Evolutionary conservation across 2,888 invertebrate genomes (phyloP).

Genomic region (Electrophaes corylata): DNA sequence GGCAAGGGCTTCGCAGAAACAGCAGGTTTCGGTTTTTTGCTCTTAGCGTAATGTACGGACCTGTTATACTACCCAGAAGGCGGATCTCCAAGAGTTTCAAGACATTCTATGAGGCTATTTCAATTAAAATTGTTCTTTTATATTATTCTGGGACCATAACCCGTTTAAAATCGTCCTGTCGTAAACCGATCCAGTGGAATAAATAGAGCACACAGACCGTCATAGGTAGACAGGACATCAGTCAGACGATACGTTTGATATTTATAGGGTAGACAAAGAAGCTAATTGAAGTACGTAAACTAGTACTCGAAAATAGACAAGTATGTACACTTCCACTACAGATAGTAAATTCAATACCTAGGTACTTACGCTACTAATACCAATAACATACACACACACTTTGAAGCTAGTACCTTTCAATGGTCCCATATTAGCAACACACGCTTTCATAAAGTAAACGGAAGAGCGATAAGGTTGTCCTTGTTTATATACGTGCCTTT

Average conservation of each 20-base stretch:
- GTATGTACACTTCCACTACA: conserved; percentile 4
- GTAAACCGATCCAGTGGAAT: background rate
- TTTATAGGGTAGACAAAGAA: conserved; percentile 18
- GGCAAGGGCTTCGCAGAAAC: conserved; percentile 47
- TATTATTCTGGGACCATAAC: background rate
- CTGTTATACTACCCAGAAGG: conserved; percentile 40
- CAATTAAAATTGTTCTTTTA: conserved; percentile 6
- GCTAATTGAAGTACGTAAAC: conserved; percentile 9
- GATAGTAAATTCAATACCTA: conserved; percentile 8
- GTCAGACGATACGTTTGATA: conserved; percentile 6
- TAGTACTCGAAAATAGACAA: conserved; percentile 17
- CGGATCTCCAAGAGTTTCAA: conserved; percentile 26
- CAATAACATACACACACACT: conserved; percentile 18
- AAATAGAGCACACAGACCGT: background rate
- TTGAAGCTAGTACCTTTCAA: conserved; percentile 13
- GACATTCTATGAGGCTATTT: conserved; percentile 10
- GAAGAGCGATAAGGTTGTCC: conserved; percentile 60
- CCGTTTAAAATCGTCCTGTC: background rate
- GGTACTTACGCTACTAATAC: conserved; percentile 9
- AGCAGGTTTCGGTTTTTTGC: conserved; percentile 42
- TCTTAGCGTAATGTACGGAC: conserved; percentile 37
- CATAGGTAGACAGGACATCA: background rate
- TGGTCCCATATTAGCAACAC: conserved; percentile 42
- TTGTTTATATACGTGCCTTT: conserved; percentile 53
- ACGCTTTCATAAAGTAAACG: conserved; percentile 61